phyloP scores from a whole-genome alignment of 2,797 vertebrate species.

The Meda fulgida region DNA sequence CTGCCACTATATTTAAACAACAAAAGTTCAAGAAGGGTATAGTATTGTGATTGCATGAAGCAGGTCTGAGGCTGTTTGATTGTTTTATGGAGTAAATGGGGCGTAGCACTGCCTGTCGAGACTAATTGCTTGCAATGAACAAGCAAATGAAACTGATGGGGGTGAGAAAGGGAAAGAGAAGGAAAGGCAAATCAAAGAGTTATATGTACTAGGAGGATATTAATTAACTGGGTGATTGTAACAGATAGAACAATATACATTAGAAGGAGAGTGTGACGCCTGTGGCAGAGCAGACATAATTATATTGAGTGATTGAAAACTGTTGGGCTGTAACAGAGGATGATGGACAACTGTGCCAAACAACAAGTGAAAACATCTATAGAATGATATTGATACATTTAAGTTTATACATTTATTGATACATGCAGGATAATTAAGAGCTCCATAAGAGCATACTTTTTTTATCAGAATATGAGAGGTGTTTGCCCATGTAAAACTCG shows the following conservation, averaged over 20 bases:
- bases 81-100: slow-evolving; percentile 34
- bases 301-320: slow-evolving; percentile 40
- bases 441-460: background rate
- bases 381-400: background rate
- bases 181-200: slow-evolving; percentile 26
- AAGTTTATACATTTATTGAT: background rate
- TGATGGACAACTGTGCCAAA: background rate
- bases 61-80: slow-evolving; percentile 38
- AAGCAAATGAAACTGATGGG: slow-evolving; percentile 28
- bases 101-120: slow-evolving; percentile 36
- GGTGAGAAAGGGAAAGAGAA: background rate
- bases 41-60: slow-evolving; percentile 14
- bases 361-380: background rate
- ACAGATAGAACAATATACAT: slow-evolving; percentile 12
- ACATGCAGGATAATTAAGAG: background rate
- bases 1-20: background rate
- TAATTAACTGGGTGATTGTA: slow-evolving; percentile 48
- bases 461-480: background rate
- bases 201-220: slow-evolving; percentile 42
- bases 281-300: background rate
- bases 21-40: slow-evolving; percentile 27
- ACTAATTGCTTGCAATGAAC: slow-evolving; percentile 46
- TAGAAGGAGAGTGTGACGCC: background rate
- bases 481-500: background rate
- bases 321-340: slow-evolving; percentile 21